Conservation (phyloP, 2,888 invertebrate species). For the Cephus spinipes region DNA sequence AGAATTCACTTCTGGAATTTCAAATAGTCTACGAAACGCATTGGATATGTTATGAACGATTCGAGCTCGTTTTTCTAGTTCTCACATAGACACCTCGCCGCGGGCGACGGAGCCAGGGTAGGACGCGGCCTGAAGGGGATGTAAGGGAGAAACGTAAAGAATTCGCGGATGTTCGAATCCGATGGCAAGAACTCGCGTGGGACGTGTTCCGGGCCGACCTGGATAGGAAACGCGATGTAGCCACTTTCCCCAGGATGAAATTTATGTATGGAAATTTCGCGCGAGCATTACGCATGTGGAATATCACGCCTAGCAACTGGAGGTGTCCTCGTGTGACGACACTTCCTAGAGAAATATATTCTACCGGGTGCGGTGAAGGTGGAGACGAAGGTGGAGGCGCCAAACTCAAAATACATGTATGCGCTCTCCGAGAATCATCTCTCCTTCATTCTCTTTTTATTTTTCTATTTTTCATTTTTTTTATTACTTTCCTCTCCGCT, state of each 20-base stretch:
- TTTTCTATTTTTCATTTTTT: no score
- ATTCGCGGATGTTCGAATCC: not conserved
- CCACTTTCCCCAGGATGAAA: slow-evolving; percentile 50
- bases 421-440: slow-evolving; percentile 42
- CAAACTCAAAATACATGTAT: slow-evolving; percentile 46
- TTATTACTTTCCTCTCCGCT: no score
- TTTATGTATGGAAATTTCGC: slow-evolving; percentile 62
- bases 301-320: slow-evolving; percentile 57
- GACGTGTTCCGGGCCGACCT: slow-evolving; percentile 33
- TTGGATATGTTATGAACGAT: no score
- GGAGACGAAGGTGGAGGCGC: slow-evolving; percentile 34
- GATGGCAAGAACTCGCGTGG: slow-evolving; percentile 22
- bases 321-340: slow-evolving; percentile 48
- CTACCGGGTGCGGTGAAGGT: slow-evolving; percentile 31
- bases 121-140: no score
- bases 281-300: slow-evolving; percentile 60
- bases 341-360: slow-evolving; percentile 57
- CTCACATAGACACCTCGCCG: no score
- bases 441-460: not conserved
- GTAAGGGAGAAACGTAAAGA: not conserved
- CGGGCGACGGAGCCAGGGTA: no score
- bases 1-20: no score
- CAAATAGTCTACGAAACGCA: no score
- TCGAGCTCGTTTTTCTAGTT: no score
- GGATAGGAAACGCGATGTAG: slow-evolving; percentile 30